Percentiles rank a stretch among this genome's conserved stretches.
phyloP scores from a whole-genome alignment of 30 jellyfish, hydroid and myxozoan species.

The Pelagia noctiluca region DNA sequence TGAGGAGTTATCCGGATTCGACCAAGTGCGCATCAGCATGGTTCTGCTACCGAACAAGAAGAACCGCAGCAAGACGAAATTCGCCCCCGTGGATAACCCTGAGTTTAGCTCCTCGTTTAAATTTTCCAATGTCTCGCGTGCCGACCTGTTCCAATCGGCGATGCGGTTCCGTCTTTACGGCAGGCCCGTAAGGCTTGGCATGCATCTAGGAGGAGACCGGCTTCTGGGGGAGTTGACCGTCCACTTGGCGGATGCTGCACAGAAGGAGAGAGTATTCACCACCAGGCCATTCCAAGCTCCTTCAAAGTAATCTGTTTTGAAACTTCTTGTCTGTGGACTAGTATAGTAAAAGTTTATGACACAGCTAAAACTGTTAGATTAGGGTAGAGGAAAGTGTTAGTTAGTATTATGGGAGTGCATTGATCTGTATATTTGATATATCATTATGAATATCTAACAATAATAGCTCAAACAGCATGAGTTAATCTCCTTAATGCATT shows the following conservation, averaged over 20 bases:
- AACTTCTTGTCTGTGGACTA: no score
- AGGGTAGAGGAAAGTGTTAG: no score
- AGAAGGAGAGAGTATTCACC: constrained; percentile 49
- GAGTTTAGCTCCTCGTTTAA: constrained; percentile 69
- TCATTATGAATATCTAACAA: no score
- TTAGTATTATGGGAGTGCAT: no score
- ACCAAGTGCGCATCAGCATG: constrained; percentile 61
- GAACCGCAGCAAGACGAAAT: constrained; percentile 77
- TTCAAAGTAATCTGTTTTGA: constrained; percentile 9
- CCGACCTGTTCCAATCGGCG: constrained; percentile 77
- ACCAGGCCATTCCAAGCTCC: constrained; percentile 42
- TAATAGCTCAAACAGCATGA: no score
- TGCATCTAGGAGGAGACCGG: constrained; percentile 65
- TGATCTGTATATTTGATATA: no score
- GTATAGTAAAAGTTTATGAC: no score
- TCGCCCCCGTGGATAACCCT: constrained; percentile 42
- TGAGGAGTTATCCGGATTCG: constrained; percentile 50
- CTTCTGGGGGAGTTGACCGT: constrained; percentile 76
- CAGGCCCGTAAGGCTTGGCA: constrained; percentile 70
- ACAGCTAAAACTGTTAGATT: no score
- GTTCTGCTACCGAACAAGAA: constrained; percentile 85
- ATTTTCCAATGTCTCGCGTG: constrained; percentile 77
- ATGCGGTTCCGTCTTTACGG: constrained; percentile 92
- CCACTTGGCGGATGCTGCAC: constrained; percentile 95
- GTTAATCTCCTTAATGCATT: no score